Evolutionary conservation across 2,113 vertebrate species (phyloP), one percentile per base, ranked within the genome.

Genomic region (Anarrhichthys ocellatus): DNA sequence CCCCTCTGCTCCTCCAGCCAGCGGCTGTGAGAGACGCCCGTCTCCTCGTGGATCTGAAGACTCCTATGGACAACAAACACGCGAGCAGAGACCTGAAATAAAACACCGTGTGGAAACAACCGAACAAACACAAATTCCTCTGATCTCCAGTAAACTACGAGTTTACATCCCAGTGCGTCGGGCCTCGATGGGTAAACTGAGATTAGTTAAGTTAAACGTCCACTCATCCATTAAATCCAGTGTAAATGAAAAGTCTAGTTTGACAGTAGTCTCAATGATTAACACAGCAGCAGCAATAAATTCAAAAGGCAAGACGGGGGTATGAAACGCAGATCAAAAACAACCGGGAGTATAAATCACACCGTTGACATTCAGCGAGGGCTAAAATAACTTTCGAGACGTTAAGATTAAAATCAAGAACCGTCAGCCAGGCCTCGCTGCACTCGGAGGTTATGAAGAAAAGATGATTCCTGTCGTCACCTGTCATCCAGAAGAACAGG

Each of bases 41-140:
- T 97, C 88, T 98, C 95, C 89, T 97, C 93, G 81, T 96, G 96
- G 65, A 99, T 95, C 90, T 99, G 98, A 81, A 99, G 96, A 88
- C 98, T 99, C 95, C 98, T 99, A 92, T 7, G 38, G 61, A 85
- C n/a, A 75, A 64, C 56, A 83, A 74, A 59, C n/a, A 83, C 8
- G 24, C 7, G 66, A 73, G 27, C 50, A 69, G 34, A 80, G 6
- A 56, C 18, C 27, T 50, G 27, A 10, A 58, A 64, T 42, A 10
- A 74, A 87, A 58, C n/a, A n/a, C 20, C 44, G 5, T 69, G 9
- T 0, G 32, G 11, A 87, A 9, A 34, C 1, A 67, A 66, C n/a
- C n/a, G 22, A 11, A 58, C 13, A 48, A 54, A 44, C 15, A 27
- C 24, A 27, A 58, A 27, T 27, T 14, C 24, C 24, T 46, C 3